Evolutionary conservation across 2,113 vertebrate genomes (phyloP).

Genomic region (Camelus bactrianus): DNA sequence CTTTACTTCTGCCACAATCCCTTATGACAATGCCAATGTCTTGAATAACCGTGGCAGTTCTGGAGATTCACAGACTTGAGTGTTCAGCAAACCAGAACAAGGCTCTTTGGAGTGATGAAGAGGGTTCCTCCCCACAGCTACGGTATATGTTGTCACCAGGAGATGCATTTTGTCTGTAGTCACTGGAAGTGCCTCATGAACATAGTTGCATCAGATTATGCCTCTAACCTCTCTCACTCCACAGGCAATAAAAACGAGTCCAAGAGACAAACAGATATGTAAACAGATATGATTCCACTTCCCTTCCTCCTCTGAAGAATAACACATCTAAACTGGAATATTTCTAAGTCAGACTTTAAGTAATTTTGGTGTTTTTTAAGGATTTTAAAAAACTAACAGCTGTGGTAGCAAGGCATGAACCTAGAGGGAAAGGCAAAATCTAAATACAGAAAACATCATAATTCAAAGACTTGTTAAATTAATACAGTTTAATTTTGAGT

Average conservation of each 20-base stretch:
- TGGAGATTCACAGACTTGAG: neutral
- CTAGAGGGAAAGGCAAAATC: neutral
- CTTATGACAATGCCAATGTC: neutral
- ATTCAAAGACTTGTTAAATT: neutral
- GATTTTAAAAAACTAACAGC: neutral
- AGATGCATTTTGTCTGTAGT: neutral
- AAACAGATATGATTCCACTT: neutral
- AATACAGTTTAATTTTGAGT: neutral
- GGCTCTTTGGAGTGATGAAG: fast-evolving
- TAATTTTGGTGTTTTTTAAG: neutral
- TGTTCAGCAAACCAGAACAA: neutral
- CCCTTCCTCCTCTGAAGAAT: neutral
- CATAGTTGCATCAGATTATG: neutral
- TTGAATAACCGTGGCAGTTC: neutral
- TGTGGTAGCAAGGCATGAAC: neutral
- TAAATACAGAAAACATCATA: neutral
- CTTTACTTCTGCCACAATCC: neutral
- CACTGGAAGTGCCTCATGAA: neutral
- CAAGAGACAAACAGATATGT: neutral
- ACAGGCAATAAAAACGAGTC: neutral
- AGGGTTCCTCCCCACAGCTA: fast-evolving
- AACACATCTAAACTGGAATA: neutral
- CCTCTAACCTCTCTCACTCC: neutral
- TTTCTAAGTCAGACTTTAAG: neutral
- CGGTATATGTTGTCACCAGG: neutral